Evolutionary conservation across 2,113 vertebrate species (phyloP).

Genomic region (Dendropsophus ebraccatus): DNA sequence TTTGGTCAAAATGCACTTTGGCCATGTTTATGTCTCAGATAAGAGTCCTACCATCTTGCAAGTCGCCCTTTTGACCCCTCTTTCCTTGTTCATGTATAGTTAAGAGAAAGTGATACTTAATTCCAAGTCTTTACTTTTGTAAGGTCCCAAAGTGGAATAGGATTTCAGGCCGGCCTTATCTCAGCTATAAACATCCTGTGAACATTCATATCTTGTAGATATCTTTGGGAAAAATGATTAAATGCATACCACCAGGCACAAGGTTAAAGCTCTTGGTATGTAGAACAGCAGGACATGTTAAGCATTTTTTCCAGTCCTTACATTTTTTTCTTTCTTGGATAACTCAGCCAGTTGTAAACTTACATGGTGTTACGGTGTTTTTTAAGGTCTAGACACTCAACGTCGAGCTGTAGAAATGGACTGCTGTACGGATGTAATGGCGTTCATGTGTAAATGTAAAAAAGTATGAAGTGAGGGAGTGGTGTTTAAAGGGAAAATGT

Average conservation of each 20-base stretch:
- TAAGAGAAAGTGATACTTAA: constrained; percentile 81
- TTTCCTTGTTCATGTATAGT: constrained; percentile 78
- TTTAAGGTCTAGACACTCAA: constrained; percentile 33
- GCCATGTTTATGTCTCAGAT: constrained; percentile 86
- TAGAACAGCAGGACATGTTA: constrained; percentile 46
- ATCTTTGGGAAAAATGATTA: constrained; percentile 73
- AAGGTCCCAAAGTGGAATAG: constrained; percentile 74
- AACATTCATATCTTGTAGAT: constrained; percentile 74
- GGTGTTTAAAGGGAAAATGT: not conserved
- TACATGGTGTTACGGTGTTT: not conserved
- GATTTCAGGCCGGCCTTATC: constrained; percentile 76
- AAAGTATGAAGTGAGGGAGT: not conserved
- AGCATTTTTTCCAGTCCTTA: constrained; percentile 12
- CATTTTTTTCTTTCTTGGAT: constrained; percentile 14
- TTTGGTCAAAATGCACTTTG: constrained; percentile 82
- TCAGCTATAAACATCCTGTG: constrained; percentile 81
- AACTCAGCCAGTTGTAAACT: constrained; percentile 11
- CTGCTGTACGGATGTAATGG: constrained; percentile 29
- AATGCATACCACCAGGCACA: constrained; percentile 66
- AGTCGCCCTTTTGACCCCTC: constrained; percentile 78
- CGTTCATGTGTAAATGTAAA: constrained; percentile 13
- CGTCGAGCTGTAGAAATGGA: constrained; percentile 29
- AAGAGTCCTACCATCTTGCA: constrained; percentile 81
- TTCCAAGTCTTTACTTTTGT: constrained; percentile 80
- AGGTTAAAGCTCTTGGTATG: constrained; percentile 25